Evolutionary conservation across 2,113 vertebrate species (phyloP), one percentile per base, ranked within the genome.

Genomic region (Glaucidium brasilianum): DNA sequence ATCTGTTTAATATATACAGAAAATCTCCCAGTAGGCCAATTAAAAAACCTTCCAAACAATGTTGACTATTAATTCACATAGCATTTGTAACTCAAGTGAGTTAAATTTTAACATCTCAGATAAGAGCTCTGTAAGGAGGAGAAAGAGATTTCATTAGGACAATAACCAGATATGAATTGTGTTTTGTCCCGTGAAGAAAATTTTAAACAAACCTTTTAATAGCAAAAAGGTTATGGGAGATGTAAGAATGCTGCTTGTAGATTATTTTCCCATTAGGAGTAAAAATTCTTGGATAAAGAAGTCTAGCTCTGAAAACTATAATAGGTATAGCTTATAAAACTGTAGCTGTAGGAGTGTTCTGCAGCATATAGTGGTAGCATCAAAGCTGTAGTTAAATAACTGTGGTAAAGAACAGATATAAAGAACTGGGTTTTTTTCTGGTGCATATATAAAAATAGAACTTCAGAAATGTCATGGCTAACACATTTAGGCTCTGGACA

Each of bases 251-350:
- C 88, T 98, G 86, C 66, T 87, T 96, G 66, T 68, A 97, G 95
- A 96, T 97, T 98, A 96, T 97, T 98, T 98, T 98, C 96, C 97
- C 90, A 98, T 98, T 96, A 98, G 94, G 95, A 96, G 84, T 91
- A 97, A 98, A 98, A 98, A 98, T 98, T 96, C 85, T n/a, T 22
- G 50, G 96, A 97, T 97, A 96, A 95, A 98, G 97, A 98, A 96
- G 88, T 94, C 97, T 98, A 37, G 35, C 32, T 80, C 56, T 81
- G 49, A 86, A 86, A 89, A 77, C 32, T 62, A 5, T 53, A 75
- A 64, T 83, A 60, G 4, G 2, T 47, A 97, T 97, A 72, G 76
- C 96, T 98, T 98, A 92, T 97, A 97, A 97, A 98, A 96, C 96
- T 98, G 94, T 78, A 90, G 72, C 35, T 72, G 83, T 92, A 97